Base-by-base conservation (phyloP, 2,888 invertebrate genomes). In the Amphiduros pacificus region DNA sequence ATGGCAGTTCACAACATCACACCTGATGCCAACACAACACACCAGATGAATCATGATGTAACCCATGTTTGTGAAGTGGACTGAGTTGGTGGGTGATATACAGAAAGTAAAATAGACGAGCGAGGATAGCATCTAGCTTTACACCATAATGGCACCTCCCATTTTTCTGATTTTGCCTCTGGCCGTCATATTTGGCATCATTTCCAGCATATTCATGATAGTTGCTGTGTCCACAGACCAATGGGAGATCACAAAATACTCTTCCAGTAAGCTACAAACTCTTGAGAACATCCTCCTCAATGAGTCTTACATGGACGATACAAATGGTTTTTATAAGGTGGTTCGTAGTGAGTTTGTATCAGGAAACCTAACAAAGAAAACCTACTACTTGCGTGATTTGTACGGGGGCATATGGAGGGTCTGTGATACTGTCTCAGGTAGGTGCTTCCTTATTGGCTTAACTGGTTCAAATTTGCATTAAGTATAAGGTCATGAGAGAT, bases 211-310 rank as follows among this genome's bases (percentile, higher is more conserved):
- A 48, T 57, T 65, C 3, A 60, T 62, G 52, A 22, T 65, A 20
- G 62, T 65, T 14, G 51, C 61, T 40, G 59, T 65, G 41, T 51
- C 62, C 6, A 62, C 65, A n/a, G 65, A 65, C 54, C 52, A 60
- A 40, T 65, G 65, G 65, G 65, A 65, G 41, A 26, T 61, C 36
- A 61, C 36, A 6, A 48, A 27, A 26, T 60, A 29, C 24, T 28
- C 48, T 28, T 32, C 20, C 6, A 28, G 31, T 36, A 26, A 26
- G 36, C 55, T 60, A 17, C 20, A 27, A 22, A 29, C 29, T 28
- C 29, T 60, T 6, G 22, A 31, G 14, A 28, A 50, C 26, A 31
- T 60, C n/a, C 6, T 44, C 6, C n/a, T 44, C 20, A 22, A 44
- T 22, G 20, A 44, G 44, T 44, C 44, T 4, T 44, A 9, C n/a